Base-by-base conservation (phyloP, 2,113 vertebrate genomes). In the Hemichromis elongatus region DNA sequence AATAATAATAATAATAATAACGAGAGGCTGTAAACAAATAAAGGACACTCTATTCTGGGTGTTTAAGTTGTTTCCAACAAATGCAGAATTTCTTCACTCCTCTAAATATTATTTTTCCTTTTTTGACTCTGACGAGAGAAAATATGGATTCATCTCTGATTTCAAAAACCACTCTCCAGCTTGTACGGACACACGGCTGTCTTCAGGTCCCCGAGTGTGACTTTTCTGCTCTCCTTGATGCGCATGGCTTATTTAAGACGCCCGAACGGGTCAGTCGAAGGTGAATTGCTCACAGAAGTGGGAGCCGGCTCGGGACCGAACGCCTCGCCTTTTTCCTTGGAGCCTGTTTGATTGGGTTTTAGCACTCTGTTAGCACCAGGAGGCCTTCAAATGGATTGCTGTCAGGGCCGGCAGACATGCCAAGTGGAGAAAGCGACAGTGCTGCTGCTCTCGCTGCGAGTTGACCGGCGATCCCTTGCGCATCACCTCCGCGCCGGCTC, bases 331-430 rank as follows among this genome's bases (percentile, higher is more conserved):
- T 88, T 88, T 87, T 56, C 86, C 77, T 87, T 87, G 66, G 86
- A 88, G 91, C 73, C 85, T 77, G 87, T 92, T 85, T 94, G 94
- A 95, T 95, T 93, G 90, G 90, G 91, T 95, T 94, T 95, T 93
- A 95, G 90, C 94, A 92, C 90, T 90, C 88, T 84, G 82, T 94
- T 92, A 88, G 90, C 86, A 88, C 81, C 86, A 30, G 84, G 86
- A 82, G 79, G 77, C 89, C 84, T 84, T 87, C 87, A 88, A 90
- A 94, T 92, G 90, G 92, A 93, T 92, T 93, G 90, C 90, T 95
- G 93, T 93, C 93, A 88, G 91, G 83, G 52, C 77, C 35, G 16
- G 63, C 77, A 40, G 85, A 79, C 52, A 42, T 30, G 81, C 79
- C 63, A 33, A 33, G 66, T 26, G 6, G 57, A 80, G 79, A 82